A percentile compares a stretch with the other conserved stretches of the same genome.
Evolutionary conservation across 2,888 invertebrate genomes (phyloP).

Genomic region (Geotrupes spiniger): DNA sequence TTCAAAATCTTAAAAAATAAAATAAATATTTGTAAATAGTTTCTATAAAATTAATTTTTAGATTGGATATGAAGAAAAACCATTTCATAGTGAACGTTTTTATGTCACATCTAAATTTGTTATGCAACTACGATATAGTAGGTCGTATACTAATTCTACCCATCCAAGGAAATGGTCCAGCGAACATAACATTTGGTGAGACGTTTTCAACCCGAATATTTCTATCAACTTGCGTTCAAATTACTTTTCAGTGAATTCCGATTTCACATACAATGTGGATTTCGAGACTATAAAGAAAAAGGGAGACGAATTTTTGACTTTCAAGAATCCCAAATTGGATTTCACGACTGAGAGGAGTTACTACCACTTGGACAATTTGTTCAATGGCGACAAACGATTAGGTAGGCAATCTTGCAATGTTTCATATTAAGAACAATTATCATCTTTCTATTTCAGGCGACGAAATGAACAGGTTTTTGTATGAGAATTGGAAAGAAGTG

Average conservation of each 20-base stretch:
- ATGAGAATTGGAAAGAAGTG: constrained; percentile 49
- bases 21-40: no score
- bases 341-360: constrained; percentile 29
- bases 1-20: constrained; percentile 4
- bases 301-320: constrained; percentile 31
- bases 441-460: constrained; percentile 39
- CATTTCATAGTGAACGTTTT: neutral
- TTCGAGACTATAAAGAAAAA: constrained; percentile 32
- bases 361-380: constrained; percentile 32
- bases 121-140: constrained; percentile 37
- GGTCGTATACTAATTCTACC: constrained; percentile 40
- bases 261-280: constrained; percentile 35
- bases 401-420: constrained; percentile 21
- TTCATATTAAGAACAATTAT: neutral
- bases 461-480: constrained; percentile 47
- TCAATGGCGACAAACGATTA: constrained; percentile 29
- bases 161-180: constrained; percentile 39
- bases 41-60: constrained; percentile 14
- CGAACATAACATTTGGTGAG: constrained; percentile 39
- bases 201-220: no score
- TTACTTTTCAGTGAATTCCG: constrained; percentile 30
- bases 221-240: no score
- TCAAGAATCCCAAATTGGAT: constrained; percentile 23
- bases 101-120: constrained; percentile 22
- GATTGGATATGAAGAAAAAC: neutral